Base-by-base conservation (phyloP, 2,797 vertebrate species). In the Poliocrania exsul region DNA sequence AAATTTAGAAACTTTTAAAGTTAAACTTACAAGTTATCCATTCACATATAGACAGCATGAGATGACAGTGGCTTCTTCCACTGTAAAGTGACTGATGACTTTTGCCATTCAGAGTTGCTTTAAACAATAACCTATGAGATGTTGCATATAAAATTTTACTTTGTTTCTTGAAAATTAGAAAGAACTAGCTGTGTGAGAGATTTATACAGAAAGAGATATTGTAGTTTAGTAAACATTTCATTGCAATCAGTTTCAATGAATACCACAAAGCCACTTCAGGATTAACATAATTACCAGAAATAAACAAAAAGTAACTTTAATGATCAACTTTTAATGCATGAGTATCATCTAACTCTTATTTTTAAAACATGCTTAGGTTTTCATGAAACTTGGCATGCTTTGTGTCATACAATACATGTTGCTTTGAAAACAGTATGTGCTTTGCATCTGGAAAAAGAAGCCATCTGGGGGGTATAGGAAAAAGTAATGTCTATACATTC, bases 281-380 rank as follows among this genome's bases (percentile, higher is more conserved):
- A 69, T 88, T 75, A 81, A 46, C 13, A 49, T 81, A 94, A 95
- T 89, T 92, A 87, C 47, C 49, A 74, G 50, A 93, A 94, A 90
- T 70, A 94, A 95, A 87, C 75, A 81, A 38, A 61, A 87, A 86
- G 53, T 89, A 62, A 57, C 50, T 92, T 75, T 60, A 94, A 88
- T 60, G 44, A 90, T 82, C 21, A 62, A 42, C 62, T 91, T 85
- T 75, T 88, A 89, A 86, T 75, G 26, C 28, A 19, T 19, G 17
- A 71, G 13, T 83, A 66, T 86, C 88, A 79, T 88, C 47, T 58
- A 70, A 33, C n/a, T 56, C n/a, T 74, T 91, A n/a, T 72, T 89
- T 94, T 86, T 88, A 44, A 86, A 91, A 91, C 62, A 75, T 31
- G 10, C n/a, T 69, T 77, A 73, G 21, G 24, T 86, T 71, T 94